phyloP scores from a whole-genome alignment of 2,113 vertebrate species.

The Ctenodactylus gundi region DNA sequence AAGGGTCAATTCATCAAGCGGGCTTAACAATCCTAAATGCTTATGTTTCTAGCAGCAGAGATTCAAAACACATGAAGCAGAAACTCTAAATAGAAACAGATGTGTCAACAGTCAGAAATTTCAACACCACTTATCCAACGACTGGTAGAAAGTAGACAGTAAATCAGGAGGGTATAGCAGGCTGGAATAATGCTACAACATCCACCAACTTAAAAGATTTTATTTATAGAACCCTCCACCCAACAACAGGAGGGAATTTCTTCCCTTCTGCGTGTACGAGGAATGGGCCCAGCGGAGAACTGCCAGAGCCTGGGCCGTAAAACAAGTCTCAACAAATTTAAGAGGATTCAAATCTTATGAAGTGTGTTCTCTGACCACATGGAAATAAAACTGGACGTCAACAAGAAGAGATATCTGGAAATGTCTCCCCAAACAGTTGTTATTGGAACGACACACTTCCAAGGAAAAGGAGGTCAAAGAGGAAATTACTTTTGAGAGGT shows the following conservation, averaged over 20 bases:
- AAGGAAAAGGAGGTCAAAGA: not conserved
- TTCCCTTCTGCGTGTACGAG: not conserved
- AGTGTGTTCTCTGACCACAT: not conserved
- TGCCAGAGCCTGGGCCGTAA: not conserved
- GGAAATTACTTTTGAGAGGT: not conserved
- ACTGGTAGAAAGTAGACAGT: not conserved
- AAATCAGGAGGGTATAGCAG: not conserved
- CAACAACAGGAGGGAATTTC: not conserved
- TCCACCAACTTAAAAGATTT: not conserved
- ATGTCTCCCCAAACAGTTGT: not conserved
- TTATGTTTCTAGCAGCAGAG: not conserved
- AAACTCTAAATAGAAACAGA: slow-evolving; percentile 1
- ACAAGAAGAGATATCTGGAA: not conserved
- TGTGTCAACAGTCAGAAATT: not conserved
- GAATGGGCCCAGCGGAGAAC: not conserved
- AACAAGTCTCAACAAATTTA: not conserved
- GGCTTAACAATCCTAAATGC: not conserved
- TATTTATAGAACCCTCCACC: not conserved
- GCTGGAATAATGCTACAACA: not conserved
- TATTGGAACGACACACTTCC: not conserved
- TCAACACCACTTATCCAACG: not conserved
- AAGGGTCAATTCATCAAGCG: not conserved
- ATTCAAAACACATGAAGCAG: not conserved
- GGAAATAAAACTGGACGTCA: not conserved
- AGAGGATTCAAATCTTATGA: not conserved